Conservation (phyloP, 2,113 vertebrate species). For the Antechinus flavipes region DNA sequence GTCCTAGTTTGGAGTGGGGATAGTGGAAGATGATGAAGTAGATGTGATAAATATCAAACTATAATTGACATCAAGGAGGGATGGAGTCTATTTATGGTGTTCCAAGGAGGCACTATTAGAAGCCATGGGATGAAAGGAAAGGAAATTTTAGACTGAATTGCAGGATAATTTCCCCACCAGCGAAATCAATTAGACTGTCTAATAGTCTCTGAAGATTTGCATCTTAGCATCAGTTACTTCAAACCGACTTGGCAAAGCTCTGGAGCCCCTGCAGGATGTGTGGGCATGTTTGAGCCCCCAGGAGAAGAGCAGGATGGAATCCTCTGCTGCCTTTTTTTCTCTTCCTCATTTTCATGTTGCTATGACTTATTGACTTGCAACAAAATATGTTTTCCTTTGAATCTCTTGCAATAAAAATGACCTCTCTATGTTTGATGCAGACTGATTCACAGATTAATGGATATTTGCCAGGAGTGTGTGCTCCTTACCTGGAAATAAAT, state of each 20-base stretch:
- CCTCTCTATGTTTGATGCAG: not conserved
- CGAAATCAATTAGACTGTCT: not conserved
- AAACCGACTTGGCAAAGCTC: not conserved
- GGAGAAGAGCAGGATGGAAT: fast-evolving
- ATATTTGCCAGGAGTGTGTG: not conserved
- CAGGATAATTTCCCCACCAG: constrained; percentile 20
- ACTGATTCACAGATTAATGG: not conserved
- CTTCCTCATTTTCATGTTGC: not conserved
- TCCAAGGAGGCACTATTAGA: not conserved
- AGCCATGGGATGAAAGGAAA: not conserved
- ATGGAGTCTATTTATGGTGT: not conserved
- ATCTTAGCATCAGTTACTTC: not conserved
- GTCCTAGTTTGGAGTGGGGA: not conserved
- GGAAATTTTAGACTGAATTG: not conserved
- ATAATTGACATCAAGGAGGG: not conserved
- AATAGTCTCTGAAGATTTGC: not conserved
- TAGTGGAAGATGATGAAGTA: fast-evolving
- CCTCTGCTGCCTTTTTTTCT: not conserved
- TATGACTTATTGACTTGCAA: not conserved
- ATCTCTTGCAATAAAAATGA: not conserved
- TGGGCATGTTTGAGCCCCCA: fast-evolving
- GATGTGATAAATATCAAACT: not conserved
- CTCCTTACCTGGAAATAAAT: not conserved
- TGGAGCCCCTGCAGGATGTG: not conserved
- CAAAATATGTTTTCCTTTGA: not conserved